Evolutionary conservation across 2,888 invertebrate species (phyloP), one percentile per base, ranked within the genome.

Genomic region (Philonicus albiceps): DNA sequence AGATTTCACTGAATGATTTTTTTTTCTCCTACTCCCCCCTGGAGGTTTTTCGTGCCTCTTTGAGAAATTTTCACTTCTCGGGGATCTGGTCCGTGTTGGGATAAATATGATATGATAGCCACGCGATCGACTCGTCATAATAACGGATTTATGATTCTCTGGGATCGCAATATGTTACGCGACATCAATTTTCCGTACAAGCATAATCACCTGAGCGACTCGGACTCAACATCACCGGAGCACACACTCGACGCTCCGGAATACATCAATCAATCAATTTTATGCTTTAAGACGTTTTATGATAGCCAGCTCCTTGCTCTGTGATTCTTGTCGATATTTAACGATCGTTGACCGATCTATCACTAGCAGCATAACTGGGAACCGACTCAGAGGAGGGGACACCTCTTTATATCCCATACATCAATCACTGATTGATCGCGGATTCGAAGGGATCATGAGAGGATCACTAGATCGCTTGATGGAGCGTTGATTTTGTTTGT

Each of bases 201-300:
- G 74, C 75, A 75, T 85, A 53, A 85, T 85, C 85, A 85, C 85
- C 43, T 85, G 74, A 74, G 37, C 85, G 64, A 72, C 19, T 83
- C 83, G 83, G n/a, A 40, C 64, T 72, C 64, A 27, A 72, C 72
- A 72, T 73, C 27, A 16, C 40, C 22, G 22, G 27, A 22, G 40
- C 22, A 22, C 55, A 73, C 40, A 40, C 49, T 19, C n/a, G 53
- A 53, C 19, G 34, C 30, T 53, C 76, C 30, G 31, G 86, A 31
- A 55, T 40, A 78, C 49, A 78, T 78, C 86, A 86, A 86, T 86
- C 86, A 86, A 86, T 86, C 86, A 86, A 76, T 86, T 86, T 86
- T 86, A 86, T 86, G 78, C 78, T 78, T 86, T 78, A 64, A 37
- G 78, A 78, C 78, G 78, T 86, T 86, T 86, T 78, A 86, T 86